Base-by-base conservation (phyloP, 2,797 vertebrate species). In the Iguana delicatissima region DNA sequence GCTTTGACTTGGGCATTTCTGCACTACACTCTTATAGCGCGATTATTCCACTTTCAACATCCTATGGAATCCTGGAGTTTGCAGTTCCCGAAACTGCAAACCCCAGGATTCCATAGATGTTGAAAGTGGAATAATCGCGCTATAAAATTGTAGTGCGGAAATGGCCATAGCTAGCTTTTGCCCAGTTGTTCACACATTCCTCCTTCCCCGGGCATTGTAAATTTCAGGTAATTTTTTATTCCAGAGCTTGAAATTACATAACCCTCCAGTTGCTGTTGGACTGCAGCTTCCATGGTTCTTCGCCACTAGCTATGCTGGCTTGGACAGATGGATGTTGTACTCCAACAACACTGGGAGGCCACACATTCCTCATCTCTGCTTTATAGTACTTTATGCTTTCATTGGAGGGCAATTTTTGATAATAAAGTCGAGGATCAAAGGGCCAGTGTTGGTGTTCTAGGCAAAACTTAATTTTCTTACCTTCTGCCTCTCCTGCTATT, bases 401-500 rank as follows among this genome's bases (percentile, higher is more conserved):
- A 87, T 64, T 79, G 57, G 76, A 46, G 85, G 29, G 16, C 29
- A 57, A 77, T 87, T 64, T 87, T 77, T 87, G 29, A 79, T 87
- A 79, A 64, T 64, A 59, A 14, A 79, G 57, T 50, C 26, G 38
- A 55, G 50, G 62, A 80, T 42, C 69, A 50, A 88, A 67, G 50
- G 77, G 32, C 26, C 46, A n/a, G 26, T 3, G 62, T 88, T 80
- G n/a, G 14, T 20, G 57, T 46, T 80, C n/a, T 80, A 80, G 62
- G 59, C 62, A 88, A 87, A 87, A 87, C 62, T 64, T 80, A 80
- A 80, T 88, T 55, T 67, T 80, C 29, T 29, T 46, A 64, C 32
- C 77, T 87, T 24, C 20, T 26, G 1, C 14, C 18, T 42, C 57
- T 24, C 22, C 52, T 50, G 42, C 9, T 46, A 32, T 22, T 57